phyloP scores from a whole-genome alignment of 2,113 vertebrate genomes.

The Nerophis lumbriciformis region DNA sequence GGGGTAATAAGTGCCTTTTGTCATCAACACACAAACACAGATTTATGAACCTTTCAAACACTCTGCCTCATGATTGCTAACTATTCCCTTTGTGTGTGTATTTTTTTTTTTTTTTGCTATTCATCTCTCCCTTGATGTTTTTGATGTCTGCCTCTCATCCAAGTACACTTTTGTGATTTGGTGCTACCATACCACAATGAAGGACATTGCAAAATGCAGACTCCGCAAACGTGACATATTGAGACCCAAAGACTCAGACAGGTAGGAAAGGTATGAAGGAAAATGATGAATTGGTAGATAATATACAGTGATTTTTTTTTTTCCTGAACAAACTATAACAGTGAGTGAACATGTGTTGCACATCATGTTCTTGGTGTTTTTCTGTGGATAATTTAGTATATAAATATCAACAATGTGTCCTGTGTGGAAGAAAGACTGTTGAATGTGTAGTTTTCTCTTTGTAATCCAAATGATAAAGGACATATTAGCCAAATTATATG shows the following conservation, averaged over 20 bases:
- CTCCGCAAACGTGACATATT: constrained; percentile 22
- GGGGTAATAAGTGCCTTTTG: background rate
- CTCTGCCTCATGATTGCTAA: constrained; percentile 7
- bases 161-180: constrained; percentile 34
- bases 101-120: constrained; percentile 9
- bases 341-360: no score
- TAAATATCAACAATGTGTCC: no score
- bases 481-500: no score
- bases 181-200: constrained; percentile 32
- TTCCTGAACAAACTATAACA: background rate
- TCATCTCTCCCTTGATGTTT: constrained; percentile 30
- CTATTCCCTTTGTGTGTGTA: background rate
- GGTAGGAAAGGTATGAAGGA: background rate
- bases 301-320: constrained; percentile 3
- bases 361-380: background rate
- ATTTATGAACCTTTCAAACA: constrained; percentile 7
- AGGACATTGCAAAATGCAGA: constrained; percentile 38
- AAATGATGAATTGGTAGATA: constrained; percentile 9
- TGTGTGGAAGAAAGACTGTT: no score
- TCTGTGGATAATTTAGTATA: no score
- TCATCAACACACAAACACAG: background rate
- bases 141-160: constrained; percentile 41
- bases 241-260: constrained; percentile 25
- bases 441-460: no score
- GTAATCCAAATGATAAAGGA: no score